These are phyloP conservation scores for Eilema depressum DNA, from an alignment of 2,888 invertebrate genomes.

Conservation along the genomic window DNA sequence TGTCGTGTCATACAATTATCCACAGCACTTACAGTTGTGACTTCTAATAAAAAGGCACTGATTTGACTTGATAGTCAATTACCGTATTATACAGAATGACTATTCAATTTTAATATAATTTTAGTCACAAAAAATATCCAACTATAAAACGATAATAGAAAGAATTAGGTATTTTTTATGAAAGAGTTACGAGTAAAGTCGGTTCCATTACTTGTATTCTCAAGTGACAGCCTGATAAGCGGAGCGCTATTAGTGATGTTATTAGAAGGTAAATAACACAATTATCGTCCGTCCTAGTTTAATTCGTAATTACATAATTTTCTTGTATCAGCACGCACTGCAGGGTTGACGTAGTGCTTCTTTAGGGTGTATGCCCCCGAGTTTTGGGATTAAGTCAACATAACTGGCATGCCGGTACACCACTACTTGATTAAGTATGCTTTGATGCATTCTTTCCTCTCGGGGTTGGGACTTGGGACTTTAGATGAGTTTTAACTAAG, in stretches of 20 bases:
- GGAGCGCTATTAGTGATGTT: neutral
- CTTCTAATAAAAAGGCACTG: neutral
- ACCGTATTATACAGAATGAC: slow-evolving; percentile 6
- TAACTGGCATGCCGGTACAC: too few relatives aligned
- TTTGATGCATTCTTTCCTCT: too few relatives aligned
- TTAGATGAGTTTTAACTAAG: too few relatives aligned
- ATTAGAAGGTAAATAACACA: slow-evolving; percentile 6
- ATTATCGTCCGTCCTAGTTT: neutral
- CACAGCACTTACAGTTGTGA: neutral
- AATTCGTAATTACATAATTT: neutral
- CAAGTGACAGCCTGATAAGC: slow-evolving; percentile 2
- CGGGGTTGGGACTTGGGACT: too few relatives aligned
- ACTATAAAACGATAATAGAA: neutral
- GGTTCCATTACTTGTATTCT: neutral
- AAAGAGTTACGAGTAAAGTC: neutral
- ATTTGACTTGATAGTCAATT: slow-evolving; percentile 9
- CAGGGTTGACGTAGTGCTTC: neutral
- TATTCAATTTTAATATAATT: neutral
- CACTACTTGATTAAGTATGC: too few relatives aligned
- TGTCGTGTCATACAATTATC: slow-evolving; percentile 3
- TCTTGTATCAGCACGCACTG: neutral
- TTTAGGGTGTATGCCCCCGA: too few relatives aligned
- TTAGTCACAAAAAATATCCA: neutral
- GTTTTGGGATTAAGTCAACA: too few relatives aligned
- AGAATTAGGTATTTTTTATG: neutral